Percentiles rank a stretch among this genome's conserved stretches.
These are phyloP conservation scores for Catharus bicknelli DNA, from an alignment of 2,113 vertebrate species.

Conservation along the genomic window DNA sequence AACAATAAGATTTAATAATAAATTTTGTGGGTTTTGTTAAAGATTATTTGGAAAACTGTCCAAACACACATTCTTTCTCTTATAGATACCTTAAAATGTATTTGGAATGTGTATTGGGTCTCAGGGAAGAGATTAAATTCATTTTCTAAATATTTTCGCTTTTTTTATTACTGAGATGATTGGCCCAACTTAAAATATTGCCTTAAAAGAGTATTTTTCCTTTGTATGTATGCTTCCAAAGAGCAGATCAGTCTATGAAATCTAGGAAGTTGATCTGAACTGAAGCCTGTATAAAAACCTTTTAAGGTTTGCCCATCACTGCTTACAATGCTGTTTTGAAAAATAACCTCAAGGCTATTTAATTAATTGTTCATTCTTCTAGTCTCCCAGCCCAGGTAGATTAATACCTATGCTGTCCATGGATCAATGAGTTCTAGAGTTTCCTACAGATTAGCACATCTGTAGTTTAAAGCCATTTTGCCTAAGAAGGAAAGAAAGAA, in stretches of 20 bases:
- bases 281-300: constrained; percentile 10
- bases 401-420: constrained; percentile 59
- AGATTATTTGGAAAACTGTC: not conserved
- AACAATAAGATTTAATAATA: not conserved
- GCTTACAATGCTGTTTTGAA: constrained; percentile 61
- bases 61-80: not conserved
- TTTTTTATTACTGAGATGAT: not conserved
- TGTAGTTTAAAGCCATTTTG: constrained; percentile 67
- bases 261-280: constrained; percentile 5
- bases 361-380: constrained; percentile 71
- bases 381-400: constrained; percentile 51
- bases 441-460: constrained; percentile 67
- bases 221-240: not conserved
- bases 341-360: constrained; percentile 67
- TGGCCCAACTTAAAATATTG: not conserved
- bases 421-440: constrained; percentile 67
- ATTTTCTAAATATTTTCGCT: not conserved
- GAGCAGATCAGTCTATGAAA: constrained; percentile 13
- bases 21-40: not conserved
- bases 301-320: constrained; percentile 23
- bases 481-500: constrained; percentile 28
- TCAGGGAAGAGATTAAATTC: not conserved
- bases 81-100: not conserved
- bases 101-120: not conserved
- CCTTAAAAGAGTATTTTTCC: not conserved